phyloP scores from a whole-genome alignment of 2,888 invertebrate genomes.

The Phalangium opilio region DNA sequence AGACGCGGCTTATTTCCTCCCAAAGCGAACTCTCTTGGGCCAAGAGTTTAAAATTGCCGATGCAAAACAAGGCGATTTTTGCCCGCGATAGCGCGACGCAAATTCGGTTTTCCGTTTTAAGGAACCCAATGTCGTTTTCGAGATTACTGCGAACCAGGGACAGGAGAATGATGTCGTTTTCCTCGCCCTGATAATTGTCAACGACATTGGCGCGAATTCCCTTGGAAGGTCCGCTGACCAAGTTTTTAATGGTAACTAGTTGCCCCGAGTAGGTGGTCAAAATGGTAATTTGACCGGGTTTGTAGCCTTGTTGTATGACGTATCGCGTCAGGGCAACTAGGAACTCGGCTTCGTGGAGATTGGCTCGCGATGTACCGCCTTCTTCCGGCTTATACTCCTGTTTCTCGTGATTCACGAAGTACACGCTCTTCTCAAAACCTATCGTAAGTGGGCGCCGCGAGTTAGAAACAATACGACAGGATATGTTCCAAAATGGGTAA shows the following conservation, averaged over 20 bases:
- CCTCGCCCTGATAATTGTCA: constrained; percentile 68
- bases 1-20: no score
- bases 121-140: constrained; percentile 50
- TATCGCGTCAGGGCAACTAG: constrained; percentile 40
- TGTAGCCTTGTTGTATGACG: constrained; percentile 44
- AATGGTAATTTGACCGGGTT: constrained; percentile 49
- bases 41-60: constrained; percentile 41
- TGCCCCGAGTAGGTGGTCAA: constrained; percentile 57
- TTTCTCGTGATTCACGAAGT: constrained; percentile 47
- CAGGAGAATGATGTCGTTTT: constrained; percentile 58
- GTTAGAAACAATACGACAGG: no score
- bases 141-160: constrained; percentile 61
- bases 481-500: no score
- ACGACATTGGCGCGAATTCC: constrained; percentile 29
- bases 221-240: not conserved
- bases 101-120: constrained; percentile 50
- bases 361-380: constrained; percentile 40
- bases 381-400: constrained; percentile 34
- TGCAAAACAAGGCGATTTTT: constrained; percentile 50
- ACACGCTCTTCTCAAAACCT: constrained; percentile 39
- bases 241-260: constrained; percentile 33
- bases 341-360: constrained; percentile 48
- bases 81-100: constrained; percentile 37
- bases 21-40: no score
- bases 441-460: no score